A percentile compares a stretch with the other conserved stretches of the same genome.
Evolutionary conservation across 1,140 invertebrate genomes (phyloP).

Genomic region (Sarcophaga bullata): DNA sequence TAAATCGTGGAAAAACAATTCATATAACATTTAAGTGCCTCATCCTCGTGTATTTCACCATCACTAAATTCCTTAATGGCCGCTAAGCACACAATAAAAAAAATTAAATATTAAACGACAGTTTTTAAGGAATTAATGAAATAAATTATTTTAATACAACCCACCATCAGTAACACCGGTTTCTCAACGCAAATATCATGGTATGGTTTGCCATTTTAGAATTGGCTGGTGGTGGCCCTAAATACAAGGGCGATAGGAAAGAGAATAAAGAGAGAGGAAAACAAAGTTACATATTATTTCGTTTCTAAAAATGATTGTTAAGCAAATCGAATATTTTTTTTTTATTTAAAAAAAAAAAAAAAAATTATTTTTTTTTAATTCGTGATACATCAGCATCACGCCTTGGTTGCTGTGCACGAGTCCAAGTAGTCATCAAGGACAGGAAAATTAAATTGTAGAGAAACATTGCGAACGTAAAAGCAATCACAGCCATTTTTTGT

Average conservation of each 20-base stretch:
- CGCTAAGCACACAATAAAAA: constrained; percentile 43
- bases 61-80: constrained; percentile 61
- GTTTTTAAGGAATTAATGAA: not conserved
- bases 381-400: constrained; percentile 61
- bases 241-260: constrained; percentile 50
- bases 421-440: constrained; percentile 58
- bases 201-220: constrained; percentile 60
- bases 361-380: constrained; percentile 42
- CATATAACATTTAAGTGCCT: constrained; percentile 59
- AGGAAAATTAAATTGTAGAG: constrained; percentile 59
- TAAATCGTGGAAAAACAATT: constrained; percentile 58
- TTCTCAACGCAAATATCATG: constrained; percentile 60
- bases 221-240: constrained; percentile 60
- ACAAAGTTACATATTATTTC: not conserved
- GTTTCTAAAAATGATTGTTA: not conserved
- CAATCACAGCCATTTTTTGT: constrained; percentile 63
- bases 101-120: constrained; percentile 28
- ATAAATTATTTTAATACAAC: not conserved
- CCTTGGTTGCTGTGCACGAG: constrained; percentile 54
- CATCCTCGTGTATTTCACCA: constrained; percentile 57
- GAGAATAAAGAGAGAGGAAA: not conserved
- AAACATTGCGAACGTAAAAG: constrained; percentile 49
- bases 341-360: too few species aligned
- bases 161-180: constrained; percentile 61
- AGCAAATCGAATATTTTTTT: not conserved